phyloP scores from a whole-genome alignment of 2,797 vertebrate species.

The Centroberyx gerrardi region DNA sequence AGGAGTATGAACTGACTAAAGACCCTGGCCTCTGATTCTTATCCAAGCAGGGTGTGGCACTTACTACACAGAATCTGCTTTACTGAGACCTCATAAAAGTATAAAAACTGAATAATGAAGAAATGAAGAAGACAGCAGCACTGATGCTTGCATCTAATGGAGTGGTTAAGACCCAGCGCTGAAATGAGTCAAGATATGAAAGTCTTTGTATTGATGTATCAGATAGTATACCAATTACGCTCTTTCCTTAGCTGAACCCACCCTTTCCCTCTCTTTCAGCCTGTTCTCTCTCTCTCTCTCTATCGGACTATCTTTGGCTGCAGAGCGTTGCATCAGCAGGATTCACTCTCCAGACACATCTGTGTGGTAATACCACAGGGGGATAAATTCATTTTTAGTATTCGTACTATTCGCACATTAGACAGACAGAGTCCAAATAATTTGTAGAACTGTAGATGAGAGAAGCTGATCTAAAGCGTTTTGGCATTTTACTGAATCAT shows the following conservation, averaged over 20 bases:
- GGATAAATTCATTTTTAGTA: conserved; percentile 49
- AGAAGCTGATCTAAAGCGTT: conserved; percentile 26
- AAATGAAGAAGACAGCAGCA: neutral
- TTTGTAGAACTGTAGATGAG: conserved; percentile 7
- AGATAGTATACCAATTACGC: conserved; percentile 24
- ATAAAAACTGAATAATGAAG: neutral
- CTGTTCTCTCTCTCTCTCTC: conserved; percentile 8
- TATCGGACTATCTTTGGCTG: conserved; percentile 52
- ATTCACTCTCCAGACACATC: conserved; percentile 67
- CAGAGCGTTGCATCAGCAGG: conserved; percentile 80
- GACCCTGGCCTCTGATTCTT: neutral
- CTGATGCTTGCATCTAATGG: conserved; percentile 3
- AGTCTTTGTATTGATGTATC: conserved; percentile 18
- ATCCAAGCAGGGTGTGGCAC: conserved; percentile 62
- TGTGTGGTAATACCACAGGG: conserved; percentile 47
- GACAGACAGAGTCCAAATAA: conserved; percentile 34
- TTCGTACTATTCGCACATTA: conserved; percentile 54
- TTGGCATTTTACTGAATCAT: conserved; percentile 44
- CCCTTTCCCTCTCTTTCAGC: conserved; percentile 32
- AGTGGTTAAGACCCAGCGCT: conserved; percentile 7
- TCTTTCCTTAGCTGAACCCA: conserved; percentile 66
- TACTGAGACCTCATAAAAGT: neutral
- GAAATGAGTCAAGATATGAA: conserved; percentile 18
- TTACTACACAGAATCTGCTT: conserved; percentile 13
- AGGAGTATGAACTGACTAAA: neutral